A percentile compares a stretch with the other conserved stretches of the same genome.
Evolutionary conservation across 2,888 invertebrate species (phyloP).

Genomic region (Creontiades dilutus): DNA sequence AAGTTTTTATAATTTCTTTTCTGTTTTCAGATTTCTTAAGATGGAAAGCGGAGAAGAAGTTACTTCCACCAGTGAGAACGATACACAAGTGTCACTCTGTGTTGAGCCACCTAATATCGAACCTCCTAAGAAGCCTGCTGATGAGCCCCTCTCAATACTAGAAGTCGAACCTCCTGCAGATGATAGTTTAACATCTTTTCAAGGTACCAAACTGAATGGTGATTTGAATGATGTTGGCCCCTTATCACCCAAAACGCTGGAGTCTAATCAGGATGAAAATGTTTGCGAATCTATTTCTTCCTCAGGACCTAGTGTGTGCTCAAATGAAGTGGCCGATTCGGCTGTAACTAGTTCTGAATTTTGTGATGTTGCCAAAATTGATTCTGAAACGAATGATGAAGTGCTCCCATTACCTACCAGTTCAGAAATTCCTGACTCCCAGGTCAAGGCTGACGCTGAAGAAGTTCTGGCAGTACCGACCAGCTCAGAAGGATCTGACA

Average conservation of each 20-base stretch:
- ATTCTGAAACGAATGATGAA: neutral
- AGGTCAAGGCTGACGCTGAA: too few species aligned
- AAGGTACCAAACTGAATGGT: slow-evolving; percentile 59
- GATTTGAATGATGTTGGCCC: slow-evolving; percentile 46
- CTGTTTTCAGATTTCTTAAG: slow-evolving; percentile 42
- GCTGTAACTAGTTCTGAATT: slow-evolving; percentile 53
- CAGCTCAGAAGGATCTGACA: too few species aligned
- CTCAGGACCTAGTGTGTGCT: neutral
- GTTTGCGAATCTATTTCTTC: slow-evolving; percentile 13
- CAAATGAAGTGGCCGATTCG: slow-evolving; percentile 52
- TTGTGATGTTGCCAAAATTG: neutral
- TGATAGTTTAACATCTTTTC: neutral
- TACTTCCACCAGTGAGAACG: slow-evolving; percentile 56
- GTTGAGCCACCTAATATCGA: neutral
- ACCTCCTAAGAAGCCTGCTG: slow-evolving; percentile 28
- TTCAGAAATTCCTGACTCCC: too few species aligned
- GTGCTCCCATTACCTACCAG: neutral
- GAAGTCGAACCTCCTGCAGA: neutral
- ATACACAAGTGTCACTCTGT: slow-evolving; percentile 28
- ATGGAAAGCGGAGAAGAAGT: slow-evolving; percentile 66
- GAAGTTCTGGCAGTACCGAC: too few species aligned
- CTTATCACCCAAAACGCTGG: slow-evolving; percentile 7
- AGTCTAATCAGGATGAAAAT: neutral
- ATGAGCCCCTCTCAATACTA: neutral
- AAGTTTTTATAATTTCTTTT: too few species aligned